These are phyloP conservation scores for Sylvietta virens DNA, from an alignment of 2,113 vertebrate species.

Conservation along the genomic window DNA sequence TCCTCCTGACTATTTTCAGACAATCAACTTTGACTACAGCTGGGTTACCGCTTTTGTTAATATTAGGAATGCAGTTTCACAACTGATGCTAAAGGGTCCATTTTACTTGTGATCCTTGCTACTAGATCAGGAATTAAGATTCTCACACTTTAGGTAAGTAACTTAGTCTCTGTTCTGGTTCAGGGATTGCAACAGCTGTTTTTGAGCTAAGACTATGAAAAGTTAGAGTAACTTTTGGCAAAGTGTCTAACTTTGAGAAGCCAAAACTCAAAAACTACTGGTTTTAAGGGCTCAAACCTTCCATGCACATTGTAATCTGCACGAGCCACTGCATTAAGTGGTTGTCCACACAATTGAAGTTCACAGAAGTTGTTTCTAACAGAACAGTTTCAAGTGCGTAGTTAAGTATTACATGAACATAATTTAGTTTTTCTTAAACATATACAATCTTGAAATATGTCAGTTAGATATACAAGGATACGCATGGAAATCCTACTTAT, in stretches of 20 bases:
- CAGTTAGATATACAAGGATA: background rate
- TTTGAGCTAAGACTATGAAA: background rate
- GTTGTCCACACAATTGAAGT: background rate
- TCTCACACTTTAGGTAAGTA: background rate
- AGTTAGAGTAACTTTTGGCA: background rate
- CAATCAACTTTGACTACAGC: background rate
- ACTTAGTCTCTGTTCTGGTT: background rate
- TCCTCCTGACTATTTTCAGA: background rate
- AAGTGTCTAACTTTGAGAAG: background rate
- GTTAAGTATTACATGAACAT: background rate
- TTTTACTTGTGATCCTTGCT: background rate
- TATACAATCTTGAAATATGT: background rate
- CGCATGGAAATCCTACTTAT: background rate
- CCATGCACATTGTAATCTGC: accelerated
- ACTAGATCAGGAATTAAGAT: background rate
- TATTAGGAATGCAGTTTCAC: background rate
- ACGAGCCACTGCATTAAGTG: background rate
- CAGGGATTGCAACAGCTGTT: background rate
- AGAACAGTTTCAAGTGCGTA: background rate
- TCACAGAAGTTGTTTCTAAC: background rate
- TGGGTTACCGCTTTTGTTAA: background rate
- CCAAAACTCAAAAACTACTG: background rate
- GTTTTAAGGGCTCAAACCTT: background rate
- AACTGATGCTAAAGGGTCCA: background rate
- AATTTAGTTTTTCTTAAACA: background rate